Percentiles rank a stretch among this genome's conserved stretches.
These are phyloP conservation scores for Dicyrtoma fusca DNA, from an alignment of 2,888 invertebrate genomes.

Conservation along the genomic window DNA sequence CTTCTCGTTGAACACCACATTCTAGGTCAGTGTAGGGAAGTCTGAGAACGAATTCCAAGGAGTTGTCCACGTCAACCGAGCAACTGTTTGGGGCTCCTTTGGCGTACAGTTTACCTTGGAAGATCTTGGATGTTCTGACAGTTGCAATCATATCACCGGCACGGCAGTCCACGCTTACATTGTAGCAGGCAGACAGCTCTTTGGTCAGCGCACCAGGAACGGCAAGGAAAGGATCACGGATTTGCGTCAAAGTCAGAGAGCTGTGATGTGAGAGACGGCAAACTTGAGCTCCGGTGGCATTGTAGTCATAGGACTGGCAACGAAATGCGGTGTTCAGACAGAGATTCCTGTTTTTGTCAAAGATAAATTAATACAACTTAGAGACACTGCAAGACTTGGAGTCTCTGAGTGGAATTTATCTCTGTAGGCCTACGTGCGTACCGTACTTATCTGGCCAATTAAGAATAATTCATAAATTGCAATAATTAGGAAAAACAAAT, in stretches of 20 bases:
- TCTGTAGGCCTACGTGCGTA: no score
- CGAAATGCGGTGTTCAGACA: slow-evolving; percentile 87
- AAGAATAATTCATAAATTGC: no score
- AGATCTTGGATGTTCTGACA: slow-evolving; percentile 87
- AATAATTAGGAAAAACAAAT: no score
- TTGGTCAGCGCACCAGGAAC: slow-evolving; percentile 90
- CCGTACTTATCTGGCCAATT: no score
- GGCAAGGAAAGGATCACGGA: slow-evolving; percentile 87
- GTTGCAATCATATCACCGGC: slow-evolving; percentile 90
- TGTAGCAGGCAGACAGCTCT: slow-evolving; percentile 91
- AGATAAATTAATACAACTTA: background rate
- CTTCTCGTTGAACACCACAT: slow-evolving; percentile 88
- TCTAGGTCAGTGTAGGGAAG: slow-evolving; percentile 92
- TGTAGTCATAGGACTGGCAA: slow-evolving; percentile 92
- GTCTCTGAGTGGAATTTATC: background rate
- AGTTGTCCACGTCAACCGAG: slow-evolving; percentile 83
- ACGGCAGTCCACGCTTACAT: slow-evolving; percentile 89
- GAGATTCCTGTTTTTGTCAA: slow-evolving; percentile 66
- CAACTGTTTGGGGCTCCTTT: slow-evolving; percentile 93
- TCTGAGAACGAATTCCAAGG: slow-evolving; percentile 85
- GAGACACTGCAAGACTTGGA: no score
- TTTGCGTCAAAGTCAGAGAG: slow-evolving; percentile 82
- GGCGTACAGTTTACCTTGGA: slow-evolving; percentile 93
- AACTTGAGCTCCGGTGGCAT: slow-evolving; percentile 90
- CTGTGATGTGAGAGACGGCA: slow-evolving; percentile 91